Percentiles rank a stretch among this genome's conserved stretches.
Evolutionary conservation across 2,797 vertebrate genomes (phyloP).

Genomic region (Manis pentadactyla): DNA sequence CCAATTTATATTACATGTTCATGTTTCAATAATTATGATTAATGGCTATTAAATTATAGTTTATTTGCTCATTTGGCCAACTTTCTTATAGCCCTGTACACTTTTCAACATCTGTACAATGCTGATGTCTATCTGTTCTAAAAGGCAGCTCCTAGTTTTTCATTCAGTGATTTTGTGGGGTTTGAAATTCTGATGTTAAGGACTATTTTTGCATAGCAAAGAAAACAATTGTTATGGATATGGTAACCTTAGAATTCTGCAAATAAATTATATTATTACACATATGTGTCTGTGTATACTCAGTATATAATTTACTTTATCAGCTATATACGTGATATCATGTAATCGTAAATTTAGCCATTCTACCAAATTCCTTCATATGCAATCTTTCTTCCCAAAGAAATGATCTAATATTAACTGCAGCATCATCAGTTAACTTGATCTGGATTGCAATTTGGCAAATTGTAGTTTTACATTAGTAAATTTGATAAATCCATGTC

Average conservation of each 20-base stretch:
- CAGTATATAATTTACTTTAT: not conserved
- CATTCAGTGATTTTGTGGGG: not conserved
- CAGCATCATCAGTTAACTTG: not conserved
- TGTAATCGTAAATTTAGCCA: not conserved
- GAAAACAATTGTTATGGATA: not conserved
- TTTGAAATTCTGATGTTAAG: constrained; percentile 24
- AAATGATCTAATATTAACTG: not conserved
- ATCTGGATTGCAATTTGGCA: not conserved
- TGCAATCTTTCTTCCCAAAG: not conserved
- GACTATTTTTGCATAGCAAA: not conserved
- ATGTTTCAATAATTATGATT: not conserved
- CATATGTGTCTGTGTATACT: not conserved
- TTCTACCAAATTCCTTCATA: not conserved
- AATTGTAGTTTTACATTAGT: not conserved
- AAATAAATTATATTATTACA: not conserved
- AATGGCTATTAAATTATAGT: not conserved
- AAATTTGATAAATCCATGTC: not conserved
- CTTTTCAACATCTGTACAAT: not conserved
- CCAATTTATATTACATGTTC: not conserved
- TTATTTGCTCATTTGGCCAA: not conserved
- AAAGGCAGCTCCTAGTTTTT: not conserved
- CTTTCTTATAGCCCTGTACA: not conserved
- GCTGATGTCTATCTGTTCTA: not conserved
- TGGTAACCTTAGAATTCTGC: not conserved
- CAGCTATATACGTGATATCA: not conserved